A percentile compares a stretch with the other conserved stretches of the same genome.
Conservation (phyloP, 2,797 vertebrate species). For the Crenuchus spilurus region DNA sequence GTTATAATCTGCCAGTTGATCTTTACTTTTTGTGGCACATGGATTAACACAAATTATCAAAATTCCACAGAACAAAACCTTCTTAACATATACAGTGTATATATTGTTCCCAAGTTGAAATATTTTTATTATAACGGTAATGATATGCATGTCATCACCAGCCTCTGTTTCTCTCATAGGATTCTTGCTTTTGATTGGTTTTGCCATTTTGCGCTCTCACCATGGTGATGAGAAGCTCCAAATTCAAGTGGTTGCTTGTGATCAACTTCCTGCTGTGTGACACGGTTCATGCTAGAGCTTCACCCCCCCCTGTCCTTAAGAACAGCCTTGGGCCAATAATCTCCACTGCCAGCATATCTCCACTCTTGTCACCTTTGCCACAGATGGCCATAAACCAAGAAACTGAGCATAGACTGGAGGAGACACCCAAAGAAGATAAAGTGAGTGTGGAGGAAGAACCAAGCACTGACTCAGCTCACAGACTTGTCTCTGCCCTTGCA, state of each 20-base stretch:
- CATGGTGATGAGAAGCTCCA: slow-evolving; percentile 28
- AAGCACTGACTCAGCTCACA: background rate
- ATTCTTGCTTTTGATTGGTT: slow-evolving; percentile 8
- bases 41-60: too few relatives aligned
- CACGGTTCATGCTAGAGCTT: slow-evolving; percentile 59
- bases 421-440: background rate
- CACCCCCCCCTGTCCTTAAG: slow-evolving; percentile 43
- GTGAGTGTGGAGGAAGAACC: background rate
- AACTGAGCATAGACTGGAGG: slow-evolving; percentile 23
- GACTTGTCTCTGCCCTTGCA: slow-evolving; percentile 60
- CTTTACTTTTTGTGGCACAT: too few relatives aligned
- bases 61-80: too few relatives aligned
- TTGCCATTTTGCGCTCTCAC: background rate
- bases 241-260: slow-evolving; percentile 66
- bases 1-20: too few relatives aligned
- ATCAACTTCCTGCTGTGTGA: slow-evolving; percentile 74
- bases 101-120: too few relatives aligned
- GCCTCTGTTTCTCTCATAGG: background rate
- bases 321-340: slow-evolving; percentile 30
- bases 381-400: slow-evolving; percentile 13
- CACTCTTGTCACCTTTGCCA: background rate
- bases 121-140: background rate
- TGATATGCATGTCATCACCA: background rate
- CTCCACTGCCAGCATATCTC: background rate
- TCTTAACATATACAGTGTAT: too few relatives aligned